Evolutionary conservation across 2,888 invertebrate genomes (phyloP).

Genomic region (Electrophaes corylata): DNA sequence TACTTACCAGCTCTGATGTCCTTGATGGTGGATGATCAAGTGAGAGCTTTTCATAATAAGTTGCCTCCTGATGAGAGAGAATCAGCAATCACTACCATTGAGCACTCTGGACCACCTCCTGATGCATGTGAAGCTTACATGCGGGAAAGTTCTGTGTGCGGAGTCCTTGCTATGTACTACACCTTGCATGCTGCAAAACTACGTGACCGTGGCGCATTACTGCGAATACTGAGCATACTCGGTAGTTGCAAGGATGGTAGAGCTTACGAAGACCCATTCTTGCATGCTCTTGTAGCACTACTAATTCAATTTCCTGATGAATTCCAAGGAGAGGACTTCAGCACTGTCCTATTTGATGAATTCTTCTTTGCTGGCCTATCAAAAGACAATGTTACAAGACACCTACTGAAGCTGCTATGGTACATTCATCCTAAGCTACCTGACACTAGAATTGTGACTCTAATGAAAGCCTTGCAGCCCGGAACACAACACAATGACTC

Average conservation of each 20-base stretch:
- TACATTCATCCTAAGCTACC: slow-evolving; percentile 95
- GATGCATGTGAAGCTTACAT: slow-evolving; percentile 97
- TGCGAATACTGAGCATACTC: slow-evolving; percentile 94
- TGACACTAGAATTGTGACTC: slow-evolving; percentile 89
- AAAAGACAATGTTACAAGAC: slow-evolving; percentile 95
- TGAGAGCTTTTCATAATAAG: slow-evolving; percentile 92
- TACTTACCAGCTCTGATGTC: slow-evolving; percentile 97
- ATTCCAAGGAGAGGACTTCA: slow-evolving; percentile 96
- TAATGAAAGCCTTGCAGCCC: slow-evolving; percentile 92
- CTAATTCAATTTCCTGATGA: slow-evolving; percentile 96
- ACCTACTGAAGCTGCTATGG: slow-evolving; percentile 95
- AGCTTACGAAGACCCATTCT: slow-evolving; percentile 97
- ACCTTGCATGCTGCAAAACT: slow-evolving; percentile 93
- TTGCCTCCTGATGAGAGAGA: slow-evolving; percentile 96
- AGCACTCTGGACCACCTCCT: slow-evolving; percentile 96
- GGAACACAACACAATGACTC: slow-evolving; percentile 93
- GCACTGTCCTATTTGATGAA: slow-evolving; percentile 97
- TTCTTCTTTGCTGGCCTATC: slow-evolving; percentile 96
- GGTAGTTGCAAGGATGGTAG: slow-evolving; percentile 96
- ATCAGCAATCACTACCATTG: slow-evolving; percentile 95
- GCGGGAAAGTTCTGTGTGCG: slow-evolving; percentile 95
- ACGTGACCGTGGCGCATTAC: slow-evolving; percentile 91
- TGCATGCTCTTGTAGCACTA: slow-evolving; percentile 94
- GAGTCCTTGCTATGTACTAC: slow-evolving; percentile 97
- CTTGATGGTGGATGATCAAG: slow-evolving; percentile 95